Evolutionary conservation across 2,113 vertebrate genomes (phyloP).

Genomic region (human (Homo sapiens)): DNA sequence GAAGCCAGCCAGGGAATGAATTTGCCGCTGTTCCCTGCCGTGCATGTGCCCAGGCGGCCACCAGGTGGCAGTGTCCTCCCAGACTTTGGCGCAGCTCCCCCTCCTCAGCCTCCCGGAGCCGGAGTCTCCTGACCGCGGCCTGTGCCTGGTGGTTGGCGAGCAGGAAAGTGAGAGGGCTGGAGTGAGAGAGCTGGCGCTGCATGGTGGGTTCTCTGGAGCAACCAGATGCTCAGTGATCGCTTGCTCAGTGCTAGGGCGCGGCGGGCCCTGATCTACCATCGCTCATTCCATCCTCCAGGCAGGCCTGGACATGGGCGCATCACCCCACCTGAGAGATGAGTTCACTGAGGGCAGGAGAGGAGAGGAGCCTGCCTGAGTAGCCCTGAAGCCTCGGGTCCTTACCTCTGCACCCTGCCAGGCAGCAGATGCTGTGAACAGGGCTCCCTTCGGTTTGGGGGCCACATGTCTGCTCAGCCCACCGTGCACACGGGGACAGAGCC

Average conservation of each 20-base stretch:
- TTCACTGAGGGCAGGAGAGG: neutral
- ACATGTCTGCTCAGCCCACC: neutral
- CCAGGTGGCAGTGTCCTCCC: conserved; percentile 63
- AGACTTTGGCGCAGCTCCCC: rapidly evolving
- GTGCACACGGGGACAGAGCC: neutral
- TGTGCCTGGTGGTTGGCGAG: neutral
- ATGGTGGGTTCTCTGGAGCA: no score
- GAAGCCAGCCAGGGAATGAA: rapidly evolving
- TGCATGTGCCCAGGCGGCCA: neutral
- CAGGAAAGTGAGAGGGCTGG: no score
- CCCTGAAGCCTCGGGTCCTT: neutral
- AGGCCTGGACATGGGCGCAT: neutral
- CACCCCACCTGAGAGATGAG: neutral
- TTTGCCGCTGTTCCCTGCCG: neutral
- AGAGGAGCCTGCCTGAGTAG: neutral
- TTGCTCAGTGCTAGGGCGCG: neutral
- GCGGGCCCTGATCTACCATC: neutral
- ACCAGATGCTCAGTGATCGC: neutral
- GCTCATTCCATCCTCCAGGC: neutral
- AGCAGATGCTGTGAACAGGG: neutral
- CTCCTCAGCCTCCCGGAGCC: neutral
- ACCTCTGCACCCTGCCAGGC: neutral
- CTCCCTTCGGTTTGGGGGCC: neutral
- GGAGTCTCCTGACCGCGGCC: rapidly evolving
- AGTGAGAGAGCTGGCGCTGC: neutral